phyloP scores from a whole-genome alignment of 2,113 vertebrate genomes.

The Leiothrix lutea region DNA sequence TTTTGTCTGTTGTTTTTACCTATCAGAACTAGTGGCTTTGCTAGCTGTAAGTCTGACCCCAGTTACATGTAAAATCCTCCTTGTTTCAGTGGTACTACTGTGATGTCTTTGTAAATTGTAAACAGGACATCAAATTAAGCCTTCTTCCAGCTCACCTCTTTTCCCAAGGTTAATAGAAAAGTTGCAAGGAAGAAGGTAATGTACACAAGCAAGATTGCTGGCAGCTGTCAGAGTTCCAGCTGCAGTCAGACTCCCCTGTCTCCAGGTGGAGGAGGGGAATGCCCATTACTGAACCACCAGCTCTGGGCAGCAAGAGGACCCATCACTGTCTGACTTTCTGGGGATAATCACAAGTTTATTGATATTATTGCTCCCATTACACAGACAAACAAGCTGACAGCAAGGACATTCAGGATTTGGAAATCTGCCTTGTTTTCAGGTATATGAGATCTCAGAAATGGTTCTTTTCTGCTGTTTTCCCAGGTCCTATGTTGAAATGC shows the following conservation, averaged over 20 bases:
- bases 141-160: background rate
- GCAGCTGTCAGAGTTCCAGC: background rate
- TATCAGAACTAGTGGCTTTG: background rate
- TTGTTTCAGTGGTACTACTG: background rate
- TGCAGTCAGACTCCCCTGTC: background rate
- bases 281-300: background rate
- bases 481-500: background rate
- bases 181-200: background rate
- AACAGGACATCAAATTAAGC: background rate
- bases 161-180: background rate
- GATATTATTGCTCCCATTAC: accelerated
- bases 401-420: background rate
- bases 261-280: background rate
- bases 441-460: accelerated
- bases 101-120: background rate
- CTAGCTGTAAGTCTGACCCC: background rate
- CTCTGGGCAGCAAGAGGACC: background rate
- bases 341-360: background rate
- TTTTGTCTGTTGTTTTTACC: background rate
- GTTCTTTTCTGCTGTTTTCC: background rate
- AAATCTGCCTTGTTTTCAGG: background rate
- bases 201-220: background rate
- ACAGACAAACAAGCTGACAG: background rate
- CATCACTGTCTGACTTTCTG: background rate
- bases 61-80: background rate